Evolutionary conservation across 2,888 invertebrate species (phyloP).

Genomic region (Steromphala cineraria): DNA sequence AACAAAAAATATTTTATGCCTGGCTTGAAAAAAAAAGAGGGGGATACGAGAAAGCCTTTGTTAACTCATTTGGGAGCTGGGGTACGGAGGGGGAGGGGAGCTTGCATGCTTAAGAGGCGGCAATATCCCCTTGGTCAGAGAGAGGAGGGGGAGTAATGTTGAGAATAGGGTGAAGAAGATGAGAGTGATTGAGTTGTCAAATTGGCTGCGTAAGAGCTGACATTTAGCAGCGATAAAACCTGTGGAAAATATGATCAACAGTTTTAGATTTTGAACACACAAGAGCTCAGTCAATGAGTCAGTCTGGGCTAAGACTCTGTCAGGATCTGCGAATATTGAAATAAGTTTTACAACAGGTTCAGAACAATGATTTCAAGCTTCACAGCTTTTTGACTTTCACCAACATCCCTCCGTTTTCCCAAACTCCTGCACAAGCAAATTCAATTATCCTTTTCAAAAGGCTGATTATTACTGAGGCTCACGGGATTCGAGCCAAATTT

Average conservation of each 20-base stretch:
- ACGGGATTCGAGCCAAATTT: background rate
- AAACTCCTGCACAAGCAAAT: slow-evolving; percentile 9
- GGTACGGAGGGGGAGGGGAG: background rate
- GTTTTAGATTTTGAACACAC: background rate
- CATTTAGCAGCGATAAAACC: slow-evolving; percentile 2
- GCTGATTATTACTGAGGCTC: slow-evolving; percentile 11
- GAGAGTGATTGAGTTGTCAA: background rate
- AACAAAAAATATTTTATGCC: no score
- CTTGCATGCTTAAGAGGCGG: no score
- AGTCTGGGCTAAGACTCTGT: background rate
- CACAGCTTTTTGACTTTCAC: slow-evolving; percentile 8
- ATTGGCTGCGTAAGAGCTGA: background rate
- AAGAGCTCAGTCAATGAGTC: background rate
- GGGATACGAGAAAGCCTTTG: no score
- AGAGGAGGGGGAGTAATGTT: background rate
- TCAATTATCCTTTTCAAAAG: slow-evolving; percentile 17
- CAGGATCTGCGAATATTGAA: background rate
- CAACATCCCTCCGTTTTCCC: background rate
- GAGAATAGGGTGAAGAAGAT: background rate
- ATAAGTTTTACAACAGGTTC: background rate
- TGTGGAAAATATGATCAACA: slow-evolving; percentile 11
- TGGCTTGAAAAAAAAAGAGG: no score
- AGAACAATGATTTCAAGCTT: background rate
- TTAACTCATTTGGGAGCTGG: no score
- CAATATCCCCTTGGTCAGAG: background rate